A percentile compares a stretch with the other conserved stretches of the same genome.
phyloP scores from a whole-genome alignment of 2,888 invertebrate species.

The Chalcis sispes region DNA sequence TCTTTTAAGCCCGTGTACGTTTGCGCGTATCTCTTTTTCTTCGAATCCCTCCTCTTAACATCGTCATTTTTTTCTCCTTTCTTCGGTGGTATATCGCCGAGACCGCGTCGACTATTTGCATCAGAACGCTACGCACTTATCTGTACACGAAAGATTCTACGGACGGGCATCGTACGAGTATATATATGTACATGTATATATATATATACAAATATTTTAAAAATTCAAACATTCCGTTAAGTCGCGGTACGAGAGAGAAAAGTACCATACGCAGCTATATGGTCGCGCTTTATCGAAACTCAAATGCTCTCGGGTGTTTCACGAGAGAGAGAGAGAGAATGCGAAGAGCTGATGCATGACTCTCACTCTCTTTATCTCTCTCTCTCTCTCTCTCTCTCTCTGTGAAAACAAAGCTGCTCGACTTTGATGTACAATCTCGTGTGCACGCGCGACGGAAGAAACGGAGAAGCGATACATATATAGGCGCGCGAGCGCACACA shows the following conservation, averaged over 20 bases:
- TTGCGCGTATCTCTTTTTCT: too few relatives aligned
- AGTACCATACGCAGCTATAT: too few relatives aligned
- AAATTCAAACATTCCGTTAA: conserved; percentile 34
- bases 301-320: conserved; percentile 8
- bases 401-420: conserved; percentile 48
- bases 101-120: too few relatives aligned
- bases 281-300: conserved; percentile 36
- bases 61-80: too few relatives aligned
- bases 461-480: conserved; percentile 27
- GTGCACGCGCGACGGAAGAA: conserved; percentile 38
- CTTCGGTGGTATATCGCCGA: too few relatives aligned
- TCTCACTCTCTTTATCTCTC: neutral
- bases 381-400: conserved; percentile 10
- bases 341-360: neutral
- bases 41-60: too few relatives aligned
- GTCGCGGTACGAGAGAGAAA: neutral
- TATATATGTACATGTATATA: too few relatives aligned
- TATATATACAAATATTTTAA: neutral
- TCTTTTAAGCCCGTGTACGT: too few relatives aligned
- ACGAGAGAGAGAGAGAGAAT: neutral
- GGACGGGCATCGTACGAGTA: too few relatives aligned
- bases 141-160: too few relatives aligned
- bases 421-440: conserved; percentile 50
- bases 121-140: too few relatives aligned
- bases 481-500: too few relatives aligned